phyloP scores from a whole-genome alignment of 92 coral and sea anemone genomes.

The Isaurus tuberculatus region DNA sequence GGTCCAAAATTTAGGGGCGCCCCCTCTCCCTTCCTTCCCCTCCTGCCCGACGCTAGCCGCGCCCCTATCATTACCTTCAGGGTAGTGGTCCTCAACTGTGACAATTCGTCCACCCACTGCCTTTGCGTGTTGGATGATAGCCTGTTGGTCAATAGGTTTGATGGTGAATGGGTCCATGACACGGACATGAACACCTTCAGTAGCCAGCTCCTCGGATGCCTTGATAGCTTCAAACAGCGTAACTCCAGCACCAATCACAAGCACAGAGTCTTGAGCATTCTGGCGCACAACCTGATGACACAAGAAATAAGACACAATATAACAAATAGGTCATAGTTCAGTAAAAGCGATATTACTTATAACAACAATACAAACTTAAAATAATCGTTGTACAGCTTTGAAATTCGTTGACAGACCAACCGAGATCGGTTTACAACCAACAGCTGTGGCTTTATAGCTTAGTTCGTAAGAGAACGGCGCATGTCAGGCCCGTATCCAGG shows the following conservation, averaged over 20 bases:
- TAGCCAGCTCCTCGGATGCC: conserved; percentile 84
- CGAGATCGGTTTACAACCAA: no score
- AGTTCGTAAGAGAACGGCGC: no score
- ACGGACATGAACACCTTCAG: conserved; percentile 66
- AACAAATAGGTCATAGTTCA: background rate
- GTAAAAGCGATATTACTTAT: no score
- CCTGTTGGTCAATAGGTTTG: conserved; percentile 88
- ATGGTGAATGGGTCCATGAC: conserved; percentile 92
- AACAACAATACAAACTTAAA: no score
- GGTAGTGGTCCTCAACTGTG: conserved; percentile 95
- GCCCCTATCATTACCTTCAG: conserved; percentile 74
- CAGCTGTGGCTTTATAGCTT: no score
- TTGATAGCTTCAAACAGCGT: conserved; percentile 86
- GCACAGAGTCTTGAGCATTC: conserved; percentile 64
- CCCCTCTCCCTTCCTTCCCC: no score
- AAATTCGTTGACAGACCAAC: no score
- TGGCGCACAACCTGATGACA: conserved; percentile 75
- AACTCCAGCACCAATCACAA: conserved; percentile 91
- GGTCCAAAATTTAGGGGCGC: no score
- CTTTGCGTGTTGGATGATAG: conserved; percentile 78
- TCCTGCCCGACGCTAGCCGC: no score
- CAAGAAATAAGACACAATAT: background rate
- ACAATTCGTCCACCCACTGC: conserved; percentile 82
- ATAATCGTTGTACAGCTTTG: no score
- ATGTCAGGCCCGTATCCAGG: no score